Evolutionary conservation across 2,888 invertebrate species (phyloP).

Genomic region (Ditula angustiorana): DNA sequence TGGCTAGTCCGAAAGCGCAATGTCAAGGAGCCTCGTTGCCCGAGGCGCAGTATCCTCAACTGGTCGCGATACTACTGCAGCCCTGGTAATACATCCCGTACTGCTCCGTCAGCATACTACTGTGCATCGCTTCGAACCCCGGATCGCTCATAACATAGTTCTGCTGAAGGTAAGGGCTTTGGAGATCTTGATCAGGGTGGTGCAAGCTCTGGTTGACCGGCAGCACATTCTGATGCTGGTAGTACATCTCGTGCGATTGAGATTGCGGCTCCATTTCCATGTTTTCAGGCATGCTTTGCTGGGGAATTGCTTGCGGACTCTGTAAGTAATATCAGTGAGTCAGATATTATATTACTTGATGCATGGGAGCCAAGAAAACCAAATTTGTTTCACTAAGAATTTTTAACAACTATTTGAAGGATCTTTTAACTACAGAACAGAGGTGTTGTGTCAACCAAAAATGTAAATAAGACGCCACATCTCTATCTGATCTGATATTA

Average conservation of each 20-base stretch:
- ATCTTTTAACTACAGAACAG: too few species aligned
- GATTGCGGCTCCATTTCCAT: constrained; percentile 49
- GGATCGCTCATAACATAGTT: constrained; percentile 29
- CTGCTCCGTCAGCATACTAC: constrained; percentile 49
- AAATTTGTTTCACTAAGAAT: too few species aligned
- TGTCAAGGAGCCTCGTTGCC: constrained; percentile 45
- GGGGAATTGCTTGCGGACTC: constrained; percentile 49
- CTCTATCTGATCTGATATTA: too few species aligned
- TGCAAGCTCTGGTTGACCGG: neutral
- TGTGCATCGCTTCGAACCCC: constrained; percentile 37
- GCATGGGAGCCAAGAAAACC: too few species aligned
- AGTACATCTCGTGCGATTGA: constrained; percentile 55
- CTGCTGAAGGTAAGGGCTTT: constrained; percentile 18
- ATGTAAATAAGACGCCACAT: too few species aligned
- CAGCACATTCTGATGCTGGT: constrained; percentile 54
- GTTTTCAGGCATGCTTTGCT: constrained; percentile 50
- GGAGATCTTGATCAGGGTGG: constrained; percentile 3
- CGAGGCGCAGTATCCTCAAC: constrained; percentile 58
- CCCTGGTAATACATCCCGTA: constrained; percentile 60
- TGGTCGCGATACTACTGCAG: constrained; percentile 61
- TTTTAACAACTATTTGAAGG: too few species aligned
- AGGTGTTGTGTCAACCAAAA: too few species aligned
- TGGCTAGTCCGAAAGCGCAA: constrained; percentile 27
- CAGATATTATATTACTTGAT: too few species aligned
- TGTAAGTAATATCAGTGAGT: constrained; percentile 35